These are phyloP conservation scores for Zaprionus kolodkinae DNA, from an alignment of 1,140 invertebrate genomes.

Conservation along the genomic window DNA sequence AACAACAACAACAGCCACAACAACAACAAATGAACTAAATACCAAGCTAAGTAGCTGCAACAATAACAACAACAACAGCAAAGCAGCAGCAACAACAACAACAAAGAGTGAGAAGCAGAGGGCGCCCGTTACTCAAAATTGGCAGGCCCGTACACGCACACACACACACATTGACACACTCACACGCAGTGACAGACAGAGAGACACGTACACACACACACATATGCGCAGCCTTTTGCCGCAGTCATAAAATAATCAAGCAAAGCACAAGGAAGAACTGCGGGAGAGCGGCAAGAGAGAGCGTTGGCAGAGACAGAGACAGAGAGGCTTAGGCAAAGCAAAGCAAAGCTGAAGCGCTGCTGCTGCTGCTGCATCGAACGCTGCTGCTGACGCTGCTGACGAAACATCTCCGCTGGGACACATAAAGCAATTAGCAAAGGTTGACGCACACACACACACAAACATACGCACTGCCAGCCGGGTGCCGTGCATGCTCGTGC, in stretches of 20 bases:
- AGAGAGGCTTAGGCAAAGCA: constrained; percentile 23
- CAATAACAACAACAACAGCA: constrained; percentile 24
- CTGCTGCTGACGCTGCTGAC: constrained; percentile 61
- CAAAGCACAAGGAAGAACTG: constrained; percentile 55
- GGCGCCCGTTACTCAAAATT: constrained; percentile 59
- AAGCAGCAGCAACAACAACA: constrained; percentile 21
- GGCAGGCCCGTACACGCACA: constrained; percentile 54
- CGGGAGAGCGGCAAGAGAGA: constrained; percentile 6
- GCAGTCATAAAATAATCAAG: constrained; percentile 82
- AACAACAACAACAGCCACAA: constrained; percentile 40
- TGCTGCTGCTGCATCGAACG: constrained; percentile 16
- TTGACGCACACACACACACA: constrained; percentile 39
- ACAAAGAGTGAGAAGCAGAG: constrained; percentile 56
- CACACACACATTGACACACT: constrained; percentile 27
- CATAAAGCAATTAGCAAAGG: constrained; percentile 81
- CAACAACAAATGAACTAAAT: constrained; percentile 64
- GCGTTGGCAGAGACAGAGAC: constrained; percentile 19
- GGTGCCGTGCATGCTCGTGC: constrained; percentile 1
- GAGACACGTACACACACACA: constrained; percentile 43
- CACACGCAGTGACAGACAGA: constrained; percentile 34
- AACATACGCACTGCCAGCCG: constrained; percentile 19
- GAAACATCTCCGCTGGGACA: constrained; percentile 78
- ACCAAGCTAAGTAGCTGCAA: constrained; percentile 32
- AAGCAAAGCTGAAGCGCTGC: neutral
- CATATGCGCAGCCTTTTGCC: constrained; percentile 59